A percentile compares a stretch with the other conserved stretches of the same genome.
phyloP scores from a whole-genome alignment of 1,140 invertebrate species.

The Cataglyphis hispanica region DNA sequence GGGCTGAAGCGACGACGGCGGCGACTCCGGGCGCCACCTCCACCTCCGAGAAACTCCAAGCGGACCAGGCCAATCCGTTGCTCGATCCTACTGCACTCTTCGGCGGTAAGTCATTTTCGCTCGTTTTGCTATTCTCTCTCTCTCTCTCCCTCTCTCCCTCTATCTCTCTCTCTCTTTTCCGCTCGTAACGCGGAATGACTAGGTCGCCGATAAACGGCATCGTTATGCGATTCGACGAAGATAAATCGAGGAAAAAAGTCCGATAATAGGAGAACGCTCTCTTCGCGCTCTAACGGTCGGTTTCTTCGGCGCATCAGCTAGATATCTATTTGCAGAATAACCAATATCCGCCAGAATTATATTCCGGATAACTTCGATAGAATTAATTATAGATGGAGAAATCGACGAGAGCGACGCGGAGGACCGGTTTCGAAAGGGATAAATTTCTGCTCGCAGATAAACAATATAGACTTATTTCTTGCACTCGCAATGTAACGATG shows the following conservation, averaged over 20 bases:
- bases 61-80: constrained; percentile 85
- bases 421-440: not conserved
- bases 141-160: no score
- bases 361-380: constrained; percentile 10
- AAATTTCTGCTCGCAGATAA: not conserved
- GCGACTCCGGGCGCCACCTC: constrained; percentile 84
- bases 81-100: constrained; percentile 85
- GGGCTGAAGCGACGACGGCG: constrained; percentile 81
- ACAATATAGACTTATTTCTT: not conserved
- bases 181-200: constrained; percentile 11
- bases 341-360: constrained; percentile 27
- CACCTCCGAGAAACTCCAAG: constrained; percentile 85
- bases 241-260: constrained; percentile 17
- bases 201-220: constrained; percentile 53
- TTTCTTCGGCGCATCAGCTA: not conserved
- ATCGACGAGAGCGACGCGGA: not conserved
- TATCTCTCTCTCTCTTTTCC: not conserved
- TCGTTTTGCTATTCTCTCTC: not conserved
- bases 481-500: not conserved
- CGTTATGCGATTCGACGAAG: constrained; percentile 27
- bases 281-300: constrained; percentile 17
- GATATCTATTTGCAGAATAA: not conserved
- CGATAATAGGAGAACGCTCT: constrained; percentile 42
- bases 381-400: constrained; percentile 12
- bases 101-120: constrained; percentile 82